These are phyloP conservation scores for Phycodurus eques DNA, from an alignment of 2,113 vertebrate species.

Conservation along the genomic window DNA sequence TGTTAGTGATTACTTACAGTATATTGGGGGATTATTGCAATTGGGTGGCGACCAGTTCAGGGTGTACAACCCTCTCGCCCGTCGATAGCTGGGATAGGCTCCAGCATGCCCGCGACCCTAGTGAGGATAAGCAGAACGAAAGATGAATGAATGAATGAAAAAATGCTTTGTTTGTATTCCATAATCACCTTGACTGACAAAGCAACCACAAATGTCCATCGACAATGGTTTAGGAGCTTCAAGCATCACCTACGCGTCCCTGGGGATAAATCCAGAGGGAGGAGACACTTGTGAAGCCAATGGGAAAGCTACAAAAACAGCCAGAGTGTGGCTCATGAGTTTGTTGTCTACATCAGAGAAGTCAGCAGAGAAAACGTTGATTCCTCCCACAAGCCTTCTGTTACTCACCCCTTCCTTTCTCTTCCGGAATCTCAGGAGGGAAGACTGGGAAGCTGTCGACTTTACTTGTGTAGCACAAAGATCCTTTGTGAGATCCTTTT, in stretches of 20 bases:
- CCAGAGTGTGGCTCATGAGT: conserved; percentile 35
- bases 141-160: no score
- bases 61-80: no score
- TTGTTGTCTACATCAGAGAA: conserved; percentile 56
- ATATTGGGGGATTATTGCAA: no score
- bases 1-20: no score
- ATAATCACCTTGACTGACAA: no score
- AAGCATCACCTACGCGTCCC: neutral
- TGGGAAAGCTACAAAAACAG: conserved; percentile 20
- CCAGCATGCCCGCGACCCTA: no score
- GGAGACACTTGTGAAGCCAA: conserved; percentile 10
- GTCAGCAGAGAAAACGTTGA: conserved; percentile 30
- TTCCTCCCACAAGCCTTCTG: conserved; percentile 35
- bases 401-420: conserved; percentile 16
- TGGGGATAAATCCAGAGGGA: conserved; percentile 1
- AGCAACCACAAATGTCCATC: no score
- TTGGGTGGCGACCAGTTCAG: no score
- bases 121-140: no score
- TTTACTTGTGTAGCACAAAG: conserved; percentile 79
- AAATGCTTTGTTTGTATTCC: no score
- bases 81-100: no score
- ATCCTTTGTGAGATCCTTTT: conserved; percentile 74
- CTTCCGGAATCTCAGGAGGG: conserved; percentile 61
- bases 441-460: conserved; percentile 79
- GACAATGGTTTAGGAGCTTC: neutral